These are phyloP conservation scores for Coenobita brevimanus DNA, from an alignment of 1,140 invertebrate genomes.

Conservation along the genomic window DNA sequence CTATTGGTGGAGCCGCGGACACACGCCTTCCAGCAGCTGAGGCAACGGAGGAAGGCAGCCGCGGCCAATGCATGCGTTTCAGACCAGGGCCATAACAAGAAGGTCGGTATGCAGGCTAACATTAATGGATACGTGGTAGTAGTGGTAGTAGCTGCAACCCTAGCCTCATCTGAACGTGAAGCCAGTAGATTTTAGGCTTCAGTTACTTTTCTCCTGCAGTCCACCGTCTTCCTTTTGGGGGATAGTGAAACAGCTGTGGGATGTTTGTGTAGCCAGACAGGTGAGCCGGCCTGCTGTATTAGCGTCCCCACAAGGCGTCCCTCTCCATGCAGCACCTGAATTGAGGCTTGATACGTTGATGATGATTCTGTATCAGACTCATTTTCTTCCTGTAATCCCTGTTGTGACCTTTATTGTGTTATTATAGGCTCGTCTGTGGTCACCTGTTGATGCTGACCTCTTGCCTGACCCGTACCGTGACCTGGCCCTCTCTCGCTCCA, in stretches of 20 bases:
- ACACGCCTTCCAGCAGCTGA: conserved; percentile 11
- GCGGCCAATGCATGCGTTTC: conserved; percentile 22
- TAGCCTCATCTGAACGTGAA: too few species aligned
- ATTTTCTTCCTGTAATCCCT: background rate
- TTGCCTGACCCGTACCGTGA: conserved; percentile 18
- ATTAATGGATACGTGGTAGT: background rate
- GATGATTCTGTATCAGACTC: background rate
- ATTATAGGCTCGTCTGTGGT: conserved; percentile 11
- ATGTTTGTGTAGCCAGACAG: too few species aligned
- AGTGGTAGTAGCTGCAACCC: conserved; percentile 2
- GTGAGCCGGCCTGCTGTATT: too few species aligned
- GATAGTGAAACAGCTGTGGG: too few species aligned
- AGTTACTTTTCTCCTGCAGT: too few species aligned
- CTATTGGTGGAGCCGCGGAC: conserved; percentile 23
- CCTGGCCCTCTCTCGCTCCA: conserved; percentile 10
- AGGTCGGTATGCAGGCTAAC: conserved; percentile 8
- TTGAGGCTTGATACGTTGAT: too few species aligned
- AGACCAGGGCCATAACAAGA: background rate
- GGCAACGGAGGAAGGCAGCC: conserved; percentile 16
- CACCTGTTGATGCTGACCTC: background rate
- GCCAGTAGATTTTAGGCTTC: too few species aligned
- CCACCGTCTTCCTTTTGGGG: too few species aligned
- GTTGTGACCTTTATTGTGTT: background rate
- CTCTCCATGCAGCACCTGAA: too few species aligned
- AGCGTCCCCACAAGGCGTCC: too few species aligned